Evolutionary conservation across 2,888 invertebrate genomes (phyloP), one percentile per base, ranked within the genome.

Genomic region (Onchidella celtica): DNA sequence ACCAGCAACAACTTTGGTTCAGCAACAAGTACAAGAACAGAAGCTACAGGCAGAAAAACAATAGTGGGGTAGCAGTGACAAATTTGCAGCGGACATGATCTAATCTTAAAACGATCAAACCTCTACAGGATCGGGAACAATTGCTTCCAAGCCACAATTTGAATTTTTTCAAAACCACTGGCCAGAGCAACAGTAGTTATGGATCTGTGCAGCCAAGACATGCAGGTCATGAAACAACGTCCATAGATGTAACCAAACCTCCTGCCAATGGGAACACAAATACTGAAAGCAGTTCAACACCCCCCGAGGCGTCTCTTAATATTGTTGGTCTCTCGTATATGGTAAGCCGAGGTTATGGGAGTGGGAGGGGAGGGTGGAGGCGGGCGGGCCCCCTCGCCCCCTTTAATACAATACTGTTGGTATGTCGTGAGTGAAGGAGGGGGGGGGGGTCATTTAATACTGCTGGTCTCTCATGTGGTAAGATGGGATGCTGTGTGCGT

Each of bases 301-400:
- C 47, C 17, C 47, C 9, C 47, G 9, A 40, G 21, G 47, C n/a
- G 0, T 70, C 70, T 47, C 55, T 47, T 2, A 47, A 55, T 47
- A 17, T 70, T 1, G 29, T 70, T 29, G 70, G 29, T 17, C 32
- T 55, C 9, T 47, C 70, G 0, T 70, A 70, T 29, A 29, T 63
- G 27, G n/a, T 27, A 63, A 27, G 6, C 14, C n/a, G n/a, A n/a
- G n/a, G n/a, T n/a, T n/a, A n/a, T n/a, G n/a, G n/a, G n/a, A n/a
- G n/a, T n/a, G n/a, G n/a, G n/a, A n/a, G 6, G 0, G 11, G 3
- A 21, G 6, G 3, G 3, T 11, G 24, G 21, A n/a, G 21, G 57
- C 3, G 24, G 2, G 14, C 11, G 57, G 3, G 65, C 83, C 6
- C 66, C 85, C 3, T 72, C 73, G 17, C 84, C 86, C 11, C 40